Conservation (phyloP, 1,140 invertebrate genomes). For the Mactra quadrangularis region DNA sequence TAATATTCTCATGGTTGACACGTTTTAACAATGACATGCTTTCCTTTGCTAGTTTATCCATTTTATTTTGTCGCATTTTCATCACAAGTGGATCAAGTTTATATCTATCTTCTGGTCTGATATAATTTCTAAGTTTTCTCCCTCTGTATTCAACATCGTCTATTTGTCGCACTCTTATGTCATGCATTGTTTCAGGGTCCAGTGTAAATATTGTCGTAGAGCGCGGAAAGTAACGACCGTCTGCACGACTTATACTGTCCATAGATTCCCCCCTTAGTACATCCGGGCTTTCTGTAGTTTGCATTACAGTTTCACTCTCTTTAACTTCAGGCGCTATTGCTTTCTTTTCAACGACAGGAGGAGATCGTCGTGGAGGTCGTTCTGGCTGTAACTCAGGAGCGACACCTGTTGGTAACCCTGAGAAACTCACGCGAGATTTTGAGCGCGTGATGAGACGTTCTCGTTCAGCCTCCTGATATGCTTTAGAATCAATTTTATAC, state of each 20-base stretch:
- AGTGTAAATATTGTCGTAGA: neutral
- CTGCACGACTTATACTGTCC: neutral
- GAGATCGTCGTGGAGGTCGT: neutral
- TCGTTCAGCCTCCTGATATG: constrained; percentile 47
- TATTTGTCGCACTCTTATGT: neutral
- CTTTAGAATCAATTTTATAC: constrained; percentile 52
- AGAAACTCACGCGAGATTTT: constrained; percentile 42
- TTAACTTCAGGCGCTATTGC: neutral
- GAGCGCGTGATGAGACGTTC: constrained; percentile 28
- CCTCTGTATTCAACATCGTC: constrained; percentile 21
- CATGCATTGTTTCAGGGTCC: constrained; percentile 43
- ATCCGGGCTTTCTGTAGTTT: neutral
- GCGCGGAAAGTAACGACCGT: neutral
- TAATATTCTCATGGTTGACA: constrained; percentile 51
- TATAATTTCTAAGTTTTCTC: constrained; percentile 33
- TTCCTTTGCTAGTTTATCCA: constrained; percentile 50
- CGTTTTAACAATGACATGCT: constrained; percentile 36
- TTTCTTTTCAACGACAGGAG: neutral
- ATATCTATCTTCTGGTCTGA: constrained; percentile 45
- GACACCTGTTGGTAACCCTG: neutral
- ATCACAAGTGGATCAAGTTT: constrained; percentile 52
- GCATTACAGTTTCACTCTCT: neutral
- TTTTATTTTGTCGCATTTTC: constrained; percentile 44
- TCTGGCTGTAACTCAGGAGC: constrained; percentile 5
- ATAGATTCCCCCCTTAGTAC: neutral